Base-by-base conservation (phyloP, 2,113 vertebrate species). In the Hippopotamus amphibius region DNA sequence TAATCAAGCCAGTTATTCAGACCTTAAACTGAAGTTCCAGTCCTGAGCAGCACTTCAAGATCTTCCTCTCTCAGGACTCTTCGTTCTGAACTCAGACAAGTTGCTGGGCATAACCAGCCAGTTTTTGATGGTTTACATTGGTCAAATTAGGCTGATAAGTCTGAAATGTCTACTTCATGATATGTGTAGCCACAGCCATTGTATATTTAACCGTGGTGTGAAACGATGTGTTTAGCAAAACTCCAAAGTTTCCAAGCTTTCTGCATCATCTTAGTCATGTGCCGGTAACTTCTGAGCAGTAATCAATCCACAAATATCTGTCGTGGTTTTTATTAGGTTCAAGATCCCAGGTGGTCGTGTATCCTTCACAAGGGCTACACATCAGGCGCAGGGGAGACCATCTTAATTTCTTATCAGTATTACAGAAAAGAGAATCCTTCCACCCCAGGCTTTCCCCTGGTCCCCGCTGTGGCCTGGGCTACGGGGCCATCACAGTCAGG, bases 281-380 rank as follows among this genome's bases (percentile, higher is more conserved):
- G 33, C 53, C 95, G 1, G 90, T 82, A 68, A 61, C 83, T 88
- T 90, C 26, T 84, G 69, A 92, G 57, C 48, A 48, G 82, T 55
- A n/a, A 37, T 83, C 30, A 86, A 19, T 48, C 41, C 30, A 28
- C 28, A 57, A 7, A 24, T 69, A 10, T 63, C 53, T 50, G 0
- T 46, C 12, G 10, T 74, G 71, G 26, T 33, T 96, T 96, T 72
- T 90, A 57, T 50, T 77, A 22, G n/a, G 12, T 63, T 12, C 50
- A 22, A 13, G 53, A 22, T 46, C 76, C 41, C 21, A 55, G 28
- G n/a, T 59, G 84, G 71, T 90, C 63, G 2, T 30, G n/a, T 8
- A 22, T 26, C 28, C 57, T 71, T 82, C 48, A 15, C 10, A 6
- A 22, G 16, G 24, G 19, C 84, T 41, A 15, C n/a, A 46, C 41